These are phyloP conservation scores for Melinopterus prodromus DNA, from an alignment of 2,888 invertebrate genomes.

Conservation along the genomic window DNA sequence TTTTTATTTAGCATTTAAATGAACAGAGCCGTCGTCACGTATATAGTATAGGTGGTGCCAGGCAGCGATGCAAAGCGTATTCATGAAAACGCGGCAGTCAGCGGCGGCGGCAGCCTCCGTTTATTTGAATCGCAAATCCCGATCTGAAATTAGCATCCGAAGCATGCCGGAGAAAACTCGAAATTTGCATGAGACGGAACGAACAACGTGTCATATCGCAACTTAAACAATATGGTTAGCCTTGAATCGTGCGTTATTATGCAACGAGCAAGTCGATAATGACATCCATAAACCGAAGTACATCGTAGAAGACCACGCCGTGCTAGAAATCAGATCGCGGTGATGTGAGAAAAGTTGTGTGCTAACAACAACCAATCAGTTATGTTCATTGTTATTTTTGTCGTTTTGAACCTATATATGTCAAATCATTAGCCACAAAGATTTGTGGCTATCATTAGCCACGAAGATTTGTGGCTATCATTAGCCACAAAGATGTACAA, in stretches of 20 bases:
- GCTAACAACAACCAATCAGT: too few relatives aligned
- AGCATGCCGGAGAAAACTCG: neutral
- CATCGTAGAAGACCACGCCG: neutral
- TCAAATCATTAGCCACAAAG: too few relatives aligned
- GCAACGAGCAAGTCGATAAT: neutral
- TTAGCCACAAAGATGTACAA: too few relatives aligned
- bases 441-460: too few relatives aligned
- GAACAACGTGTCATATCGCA: neutral
- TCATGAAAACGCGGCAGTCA: neutral
- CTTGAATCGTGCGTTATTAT: neutral
- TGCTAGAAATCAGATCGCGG: neutral
- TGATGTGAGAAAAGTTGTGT: neutral
- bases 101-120: neutral
- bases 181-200: neutral
- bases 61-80: neutral
- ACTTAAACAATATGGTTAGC: slow-evolving; percentile 4
- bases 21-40: too few relatives aligned
- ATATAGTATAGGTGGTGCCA: neutral
- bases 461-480: too few relatives aligned
- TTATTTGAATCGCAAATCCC: slow-evolving; percentile 4
- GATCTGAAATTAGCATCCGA: neutral
- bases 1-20: too few relatives aligned
- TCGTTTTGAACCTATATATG: too few relatives aligned
- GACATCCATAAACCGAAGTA: neutral
- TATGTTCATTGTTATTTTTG: too few relatives aligned